Base-by-base conservation (phyloP, 1,140 invertebrate species). In the Zaprionus kolodkinae region DNA sequence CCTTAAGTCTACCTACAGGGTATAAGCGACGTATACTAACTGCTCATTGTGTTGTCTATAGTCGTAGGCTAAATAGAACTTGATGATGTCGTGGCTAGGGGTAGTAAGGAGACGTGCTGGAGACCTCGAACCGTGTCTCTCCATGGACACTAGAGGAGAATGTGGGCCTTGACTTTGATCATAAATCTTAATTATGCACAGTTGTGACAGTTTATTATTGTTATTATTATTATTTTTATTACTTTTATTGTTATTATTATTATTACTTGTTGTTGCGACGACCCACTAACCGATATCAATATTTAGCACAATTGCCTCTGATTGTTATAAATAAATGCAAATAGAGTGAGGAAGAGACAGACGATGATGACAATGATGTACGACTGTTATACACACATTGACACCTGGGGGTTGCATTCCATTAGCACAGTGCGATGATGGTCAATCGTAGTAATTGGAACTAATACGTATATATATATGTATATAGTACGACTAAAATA, bases 151-250 rank as follows among this genome's bases (percentile, higher is more conserved):
- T 52, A 36, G 9, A 25, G 11, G 40, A 48, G 57, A 40, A 38
- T 7, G 35, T 62, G 40, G 33, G 62, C 74, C 81, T 81, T 85
- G 81, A 81, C 81, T 69, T 75, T 85, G 30, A 65, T 65, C 78
- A 78, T 81, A 81, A 78, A 78, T 85, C 81, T 85, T 69, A 78
- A 81, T 85, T 85, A 71, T 55, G 69, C 60, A 68, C 56, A 70
- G 67, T 77, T 80, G 55, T 48, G 35, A 50, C 65, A 66, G 36
- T 74, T 79, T 59, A 35, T 57, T 45, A 68, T 55, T 70, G 40
- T 64, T 66, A 67, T 56, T 72, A 45, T 30, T 55, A 43, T 15
- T 36, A n/a, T 36, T 67, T 40, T 64, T 65, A 67, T 56, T 72
- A 45, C 21, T 57, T 45, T 27, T 52, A 54, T 40, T 40, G 21